Percentiles rank a stretch among this genome's conserved stretches.
These are phyloP conservation scores for Scyliorhinus canicula DNA, from an alignment of 2,797 vertebrate genomes.

Conservation along the genomic window DNA sequence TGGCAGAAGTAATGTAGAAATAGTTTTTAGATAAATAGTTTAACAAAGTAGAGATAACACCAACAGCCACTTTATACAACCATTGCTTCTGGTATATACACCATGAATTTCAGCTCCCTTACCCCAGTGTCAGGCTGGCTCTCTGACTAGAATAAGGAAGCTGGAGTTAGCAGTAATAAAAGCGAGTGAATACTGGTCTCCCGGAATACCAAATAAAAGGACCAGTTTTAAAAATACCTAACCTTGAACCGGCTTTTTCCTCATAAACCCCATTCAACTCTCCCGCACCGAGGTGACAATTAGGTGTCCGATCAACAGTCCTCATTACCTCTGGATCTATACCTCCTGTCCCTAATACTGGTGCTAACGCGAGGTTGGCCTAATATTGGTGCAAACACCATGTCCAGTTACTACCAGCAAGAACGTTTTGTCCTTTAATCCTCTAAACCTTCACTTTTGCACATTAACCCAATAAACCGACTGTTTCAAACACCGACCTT, in stretches of 20 bases:
- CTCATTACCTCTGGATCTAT: background rate
- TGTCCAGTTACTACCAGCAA: background rate
- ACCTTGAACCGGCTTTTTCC: background rate
- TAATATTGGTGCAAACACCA: background rate
- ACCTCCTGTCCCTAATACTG: background rate
- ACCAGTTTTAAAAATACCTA: background rate
- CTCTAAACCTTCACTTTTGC: slow-evolving; percentile 11
- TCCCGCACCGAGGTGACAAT: too few species aligned
- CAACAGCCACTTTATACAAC: background rate
- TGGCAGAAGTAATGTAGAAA: background rate
- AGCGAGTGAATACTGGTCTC: background rate
- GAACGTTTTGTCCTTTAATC: background rate
- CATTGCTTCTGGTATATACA: background rate
- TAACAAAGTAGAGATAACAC: background rate
- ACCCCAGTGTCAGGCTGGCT: background rate
- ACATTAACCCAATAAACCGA: slow-evolving; percentile 28
- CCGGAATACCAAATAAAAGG: background rate
- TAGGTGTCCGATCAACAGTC: background rate
- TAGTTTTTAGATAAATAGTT: background rate
- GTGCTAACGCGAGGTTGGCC: background rate
- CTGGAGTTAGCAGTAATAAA: background rate
- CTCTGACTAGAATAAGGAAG: background rate
- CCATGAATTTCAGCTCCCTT: background rate
- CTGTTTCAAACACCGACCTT: slow-evolving; percentile 14
- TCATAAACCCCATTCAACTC: background rate